Evolutionary conservation across 2,888 invertebrate species (phyloP).

Genomic region (Pollenia angustigena): DNA sequence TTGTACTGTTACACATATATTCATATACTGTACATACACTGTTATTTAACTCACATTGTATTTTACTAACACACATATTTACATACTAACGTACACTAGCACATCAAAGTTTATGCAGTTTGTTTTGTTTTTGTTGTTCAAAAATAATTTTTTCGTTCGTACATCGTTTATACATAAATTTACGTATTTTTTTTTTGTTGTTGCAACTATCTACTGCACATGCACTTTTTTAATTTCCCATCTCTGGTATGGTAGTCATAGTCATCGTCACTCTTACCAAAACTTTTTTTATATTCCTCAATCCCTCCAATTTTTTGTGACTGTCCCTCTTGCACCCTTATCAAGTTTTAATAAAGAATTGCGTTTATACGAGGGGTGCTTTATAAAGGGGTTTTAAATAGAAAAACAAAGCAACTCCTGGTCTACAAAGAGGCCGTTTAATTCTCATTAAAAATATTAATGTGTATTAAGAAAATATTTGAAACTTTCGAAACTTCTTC

Average conservation of each 20-base stretch:
- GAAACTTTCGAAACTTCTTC: no score
- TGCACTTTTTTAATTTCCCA: conserved; percentile 66
- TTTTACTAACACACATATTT: conserved; percentile 8
- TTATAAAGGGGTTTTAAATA: background rate
- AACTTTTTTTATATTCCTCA: conserved; percentile 27
- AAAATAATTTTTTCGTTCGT: conserved; percentile 52
- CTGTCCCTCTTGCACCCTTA: conserved; percentile 16
- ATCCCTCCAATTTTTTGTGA: conserved; percentile 20
- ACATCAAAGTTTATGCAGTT: conserved; percentile 56
- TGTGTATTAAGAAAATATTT: no score
- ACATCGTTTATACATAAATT: conserved; percentile 52
- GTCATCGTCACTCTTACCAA: conserved; percentile 41
- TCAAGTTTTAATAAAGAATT: conserved; percentile 14
- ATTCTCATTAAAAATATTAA: no score
- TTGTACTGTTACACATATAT: background rate
- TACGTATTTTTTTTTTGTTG: conserved; percentile 39
- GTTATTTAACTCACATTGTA: conserved; percentile 42
- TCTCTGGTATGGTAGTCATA: conserved; percentile 51
- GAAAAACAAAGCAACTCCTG: background rate
- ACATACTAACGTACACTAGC: background rate
- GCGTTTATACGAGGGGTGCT: conserved; percentile 1
- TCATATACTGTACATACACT: background rate
- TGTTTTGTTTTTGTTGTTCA: conserved; percentile 44
- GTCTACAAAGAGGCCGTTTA: no score
- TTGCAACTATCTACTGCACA: conserved; percentile 68